Evolutionary conservation across 1,140 invertebrate species (phyloP), one percentile per base, ranked within the genome.

Genomic region (Pseudachorutes palmiensis): DNA sequence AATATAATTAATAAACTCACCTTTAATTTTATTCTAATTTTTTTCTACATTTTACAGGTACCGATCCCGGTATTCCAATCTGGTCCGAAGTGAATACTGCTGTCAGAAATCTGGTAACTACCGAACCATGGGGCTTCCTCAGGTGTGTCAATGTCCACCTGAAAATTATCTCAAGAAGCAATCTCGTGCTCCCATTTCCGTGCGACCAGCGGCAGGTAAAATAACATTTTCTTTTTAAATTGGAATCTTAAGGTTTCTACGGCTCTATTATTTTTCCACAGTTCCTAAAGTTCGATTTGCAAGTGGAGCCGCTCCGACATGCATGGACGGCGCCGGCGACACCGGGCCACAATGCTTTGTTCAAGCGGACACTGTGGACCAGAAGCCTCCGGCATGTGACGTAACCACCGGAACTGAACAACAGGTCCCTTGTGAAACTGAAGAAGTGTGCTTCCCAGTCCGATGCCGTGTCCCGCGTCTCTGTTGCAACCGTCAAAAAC

Each of bases 111-210:
- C 31, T 0, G 69, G 69, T 14, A 60, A 48, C 28, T 58, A 31
- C 26, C 51, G 60, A 2, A 73, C 69, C 5, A 71, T 73, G 69
- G 72, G 72, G 0, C 28, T 65, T 59, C 65, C 72, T 5, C 32
- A 61, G 26, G n/a, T 59, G 1, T 67, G 48, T 30, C 59, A 65
- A 0, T 67, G 65, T 58, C 69, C 72, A 33, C 72, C 69, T 28
- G 30, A 61, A 12, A 62, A 70, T 41, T 73, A 70, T 49, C 41
- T 73, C 24, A 64, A 63, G 36, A 73, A 73, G 57, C 41, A 73
- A 19, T 65, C 67, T 2, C 36, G 64, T 36, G 65, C 49, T 36
- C 72, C 70, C 1, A 71, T 73, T 14, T 62, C 72, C 1, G 31
- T 71, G 19, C 51, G 51, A 19, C 66, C 70, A 24, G 58, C 67